Conservation (phyloP, 1,140 invertebrate species). For the Calycopis cecrops region DNA sequence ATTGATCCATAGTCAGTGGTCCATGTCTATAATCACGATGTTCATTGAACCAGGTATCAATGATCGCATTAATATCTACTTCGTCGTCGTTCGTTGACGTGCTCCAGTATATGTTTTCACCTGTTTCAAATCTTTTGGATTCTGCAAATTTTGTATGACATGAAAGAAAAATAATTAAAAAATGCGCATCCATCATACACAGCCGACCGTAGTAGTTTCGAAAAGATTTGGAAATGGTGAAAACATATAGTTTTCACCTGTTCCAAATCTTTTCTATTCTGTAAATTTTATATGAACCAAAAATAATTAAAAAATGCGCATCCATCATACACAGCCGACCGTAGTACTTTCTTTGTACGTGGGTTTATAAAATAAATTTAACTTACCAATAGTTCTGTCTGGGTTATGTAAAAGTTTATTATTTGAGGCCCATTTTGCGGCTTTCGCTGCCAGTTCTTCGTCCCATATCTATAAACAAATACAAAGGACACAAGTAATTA, state of each 20-base stretch:
- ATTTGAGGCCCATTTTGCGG: conserved; percentile 41
- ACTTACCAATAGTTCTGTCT: conserved; percentile 45
- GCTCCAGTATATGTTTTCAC: conserved; percentile 49
- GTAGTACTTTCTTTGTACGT: too few species aligned
- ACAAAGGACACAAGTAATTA: background rate
- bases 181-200: too few species aligned
- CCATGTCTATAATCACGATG: conserved; percentile 39
- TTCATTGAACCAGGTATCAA: conserved; percentile 50
- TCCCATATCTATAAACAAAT: conserved; percentile 52
- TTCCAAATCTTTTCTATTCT: too few species aligned
- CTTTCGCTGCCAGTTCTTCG: conserved; percentile 49
- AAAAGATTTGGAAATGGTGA: too few species aligned
- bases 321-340: too few species aligned
- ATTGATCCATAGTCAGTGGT: conserved; percentile 31
- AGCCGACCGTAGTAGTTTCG: too few species aligned
- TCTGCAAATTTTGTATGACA: conserved; percentile 23
- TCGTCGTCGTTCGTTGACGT: conserved; percentile 18
- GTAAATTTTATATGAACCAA: too few species aligned
- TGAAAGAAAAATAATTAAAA: conserved; percentile 1
- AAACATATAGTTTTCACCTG: too few species aligned
- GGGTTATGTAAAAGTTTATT: conserved; percentile 48
- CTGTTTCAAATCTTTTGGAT: conserved; percentile 40
- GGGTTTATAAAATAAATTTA: conserved; percentile 8
- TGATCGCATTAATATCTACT: conserved; percentile 29
- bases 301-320: too few species aligned